phyloP scores from a whole-genome alignment of 2,888 invertebrate species.

The Horisme vitalbata region DNA sequence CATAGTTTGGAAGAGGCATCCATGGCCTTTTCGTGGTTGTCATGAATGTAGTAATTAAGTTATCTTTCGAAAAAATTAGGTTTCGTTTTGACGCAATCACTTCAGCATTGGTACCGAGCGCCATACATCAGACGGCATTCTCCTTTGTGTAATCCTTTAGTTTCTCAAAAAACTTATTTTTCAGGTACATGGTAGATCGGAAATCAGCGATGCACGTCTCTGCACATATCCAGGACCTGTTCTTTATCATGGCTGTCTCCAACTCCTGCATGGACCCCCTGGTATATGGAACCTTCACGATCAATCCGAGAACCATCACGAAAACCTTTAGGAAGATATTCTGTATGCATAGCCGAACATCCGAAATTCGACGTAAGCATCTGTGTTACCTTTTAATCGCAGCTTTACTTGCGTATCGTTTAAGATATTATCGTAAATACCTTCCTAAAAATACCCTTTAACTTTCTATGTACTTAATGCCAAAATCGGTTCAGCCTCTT shows the following conservation, averaged over 20 bases:
- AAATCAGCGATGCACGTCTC: conserved; percentile 86
- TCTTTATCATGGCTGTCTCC: conserved; percentile 91
- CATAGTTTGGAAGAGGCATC: no score
- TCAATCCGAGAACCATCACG: conserved; percentile 73
- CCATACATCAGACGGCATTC: no score
- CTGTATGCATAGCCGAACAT: conserved; percentile 49
- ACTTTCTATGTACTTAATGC: no score
- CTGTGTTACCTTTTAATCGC: background rate
- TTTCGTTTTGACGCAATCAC: no score
- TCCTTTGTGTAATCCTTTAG: background rate
- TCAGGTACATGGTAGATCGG: conserved; percentile 88
- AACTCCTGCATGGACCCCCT: conserved; percentile 92
- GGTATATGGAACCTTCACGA: conserved; percentile 88
- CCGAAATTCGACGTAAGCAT: conserved; percentile 53
- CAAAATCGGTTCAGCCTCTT: no score
- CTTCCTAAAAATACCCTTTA: no score
- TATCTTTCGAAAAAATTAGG: no score
- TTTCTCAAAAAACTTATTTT: conserved; percentile 14
- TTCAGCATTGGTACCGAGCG: no score
- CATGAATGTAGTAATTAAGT: no score
- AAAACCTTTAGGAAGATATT: conserved; percentile 57
- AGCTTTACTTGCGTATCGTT: no score
- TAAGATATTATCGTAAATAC: no score
- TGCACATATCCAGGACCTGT: conserved; percentile 85
- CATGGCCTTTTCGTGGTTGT: no score